Evolutionary conservation across 2,888 invertebrate species (phyloP).

Genomic region (Resseliella maxima): DNA sequence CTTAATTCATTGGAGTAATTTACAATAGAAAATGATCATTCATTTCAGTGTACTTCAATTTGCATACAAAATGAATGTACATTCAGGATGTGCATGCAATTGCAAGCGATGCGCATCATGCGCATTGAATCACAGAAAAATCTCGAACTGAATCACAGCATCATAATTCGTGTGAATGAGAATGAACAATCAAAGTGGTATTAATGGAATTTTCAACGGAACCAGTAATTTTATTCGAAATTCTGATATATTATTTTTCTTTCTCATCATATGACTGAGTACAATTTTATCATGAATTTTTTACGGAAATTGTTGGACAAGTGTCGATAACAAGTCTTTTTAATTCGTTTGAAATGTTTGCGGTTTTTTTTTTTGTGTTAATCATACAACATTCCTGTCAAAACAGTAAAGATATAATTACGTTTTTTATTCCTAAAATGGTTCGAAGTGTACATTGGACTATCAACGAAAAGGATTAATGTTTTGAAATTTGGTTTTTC

Average conservation of each 20-base stretch:
- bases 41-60: constrained; percentile 24
- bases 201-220: constrained; percentile 23
- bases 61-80: constrained; percentile 32
- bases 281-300: not conserved
- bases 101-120: not conserved
- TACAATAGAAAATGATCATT: not conserved
- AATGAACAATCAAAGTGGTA: not conserved
- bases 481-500: not conserved
- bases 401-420: no score
- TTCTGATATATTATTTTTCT: not conserved
- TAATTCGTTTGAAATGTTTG: no score
- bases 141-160: not conserved
- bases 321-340: no score
- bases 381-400: no score
- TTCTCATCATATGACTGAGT: no score
- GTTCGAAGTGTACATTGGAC: no score
- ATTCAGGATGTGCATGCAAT: constrained; percentile 19
- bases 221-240: not conserved
- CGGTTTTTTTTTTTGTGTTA: no score
- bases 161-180: not conserved
- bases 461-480: not conserved
- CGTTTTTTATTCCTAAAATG: no score
- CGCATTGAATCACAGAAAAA: not conserved
- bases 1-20: constrained; percentile 4
- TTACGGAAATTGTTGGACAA: not conserved